phyloP scores from a whole-genome alignment of 1,140 invertebrate genomes.

The Epicauta chinensis region DNA sequence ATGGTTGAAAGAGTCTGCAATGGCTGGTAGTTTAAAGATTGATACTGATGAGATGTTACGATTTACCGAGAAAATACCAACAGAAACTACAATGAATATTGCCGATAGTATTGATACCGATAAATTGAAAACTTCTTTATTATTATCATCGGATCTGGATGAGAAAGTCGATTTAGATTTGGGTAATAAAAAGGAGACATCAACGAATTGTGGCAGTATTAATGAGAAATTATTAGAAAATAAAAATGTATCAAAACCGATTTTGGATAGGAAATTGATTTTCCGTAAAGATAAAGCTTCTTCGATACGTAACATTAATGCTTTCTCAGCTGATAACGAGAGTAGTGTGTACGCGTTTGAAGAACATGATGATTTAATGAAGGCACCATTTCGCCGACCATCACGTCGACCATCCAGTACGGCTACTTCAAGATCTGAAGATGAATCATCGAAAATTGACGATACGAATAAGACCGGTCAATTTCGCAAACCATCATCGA shows the following conservation, averaged over 20 bases:
- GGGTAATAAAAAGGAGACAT: not conserved
- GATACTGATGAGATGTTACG: constrained; percentile 38
- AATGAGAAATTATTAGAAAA: not conserved
- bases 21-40: constrained; percentile 36
- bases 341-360: constrained; percentile 67
- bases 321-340: constrained; percentile 64
- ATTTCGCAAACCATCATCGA: constrained; percentile 24
- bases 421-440: constrained; percentile 41
- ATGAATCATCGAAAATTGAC: constrained; percentile 40
- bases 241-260: not conserved
- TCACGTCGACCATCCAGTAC: constrained; percentile 43
- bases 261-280: constrained; percentile 48
- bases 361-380: constrained; percentile 48
- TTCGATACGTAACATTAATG: constrained; percentile 46
- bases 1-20: constrained; percentile 55
- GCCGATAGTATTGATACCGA: constrained; percentile 13
- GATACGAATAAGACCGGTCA: constrained; percentile 26
- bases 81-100: constrained; percentile 19
- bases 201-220: not conserved
- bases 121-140: constrained; percentile 16
- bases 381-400: constrained; percentile 56
- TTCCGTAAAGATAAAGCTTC: constrained; percentile 48
- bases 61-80: constrained; percentile 35
- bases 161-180: constrained; percentile 1
- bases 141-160: not conserved